phyloP scores from a whole-genome alignment of 2,113 vertebrate genomes.

The Burhinus bistriatus region DNA sequence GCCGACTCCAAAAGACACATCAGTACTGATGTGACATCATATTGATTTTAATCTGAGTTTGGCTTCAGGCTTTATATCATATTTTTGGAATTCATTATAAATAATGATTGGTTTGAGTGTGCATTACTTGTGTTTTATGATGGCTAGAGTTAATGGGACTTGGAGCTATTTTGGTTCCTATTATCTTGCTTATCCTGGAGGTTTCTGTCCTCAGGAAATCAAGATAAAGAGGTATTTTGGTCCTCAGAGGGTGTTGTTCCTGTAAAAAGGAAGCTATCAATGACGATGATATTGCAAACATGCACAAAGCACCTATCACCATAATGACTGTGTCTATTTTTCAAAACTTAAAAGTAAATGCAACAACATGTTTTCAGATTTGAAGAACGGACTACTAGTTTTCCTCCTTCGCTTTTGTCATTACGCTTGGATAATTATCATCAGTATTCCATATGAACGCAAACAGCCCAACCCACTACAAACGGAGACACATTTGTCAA shows the following conservation, averaged over 20 bases:
- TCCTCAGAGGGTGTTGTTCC: neutral
- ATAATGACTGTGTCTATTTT: neutral
- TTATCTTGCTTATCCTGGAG: neutral
- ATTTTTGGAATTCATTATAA: conserved; percentile 45
- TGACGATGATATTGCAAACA: neutral
- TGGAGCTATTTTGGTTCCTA: conserved; percentile 10
- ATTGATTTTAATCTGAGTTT: conserved; percentile 36
- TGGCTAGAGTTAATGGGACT: neutral
- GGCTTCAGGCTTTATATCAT: neutral
- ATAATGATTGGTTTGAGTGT: conserved; percentile 16
- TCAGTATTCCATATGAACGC: neutral
- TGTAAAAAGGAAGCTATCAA: neutral
- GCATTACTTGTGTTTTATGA: neutral
- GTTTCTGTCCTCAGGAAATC: neutral
- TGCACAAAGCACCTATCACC: neutral
- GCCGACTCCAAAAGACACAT: neutral
- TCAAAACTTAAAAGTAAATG: neutral
- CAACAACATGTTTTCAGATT: neutral
- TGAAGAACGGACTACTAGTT: neutral
- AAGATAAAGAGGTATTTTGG: neutral
- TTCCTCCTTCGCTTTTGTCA: neutral
- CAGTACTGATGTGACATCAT: neutral
- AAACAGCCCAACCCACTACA: neutral
- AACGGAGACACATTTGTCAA: accelerated
- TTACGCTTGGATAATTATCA: accelerated